A percentile compares a stretch with the other conserved stretches of the same genome.
Evolutionary conservation across 2,797 vertebrate species (phyloP).

Genomic region (Anabacerthia variegaticeps): DNA sequence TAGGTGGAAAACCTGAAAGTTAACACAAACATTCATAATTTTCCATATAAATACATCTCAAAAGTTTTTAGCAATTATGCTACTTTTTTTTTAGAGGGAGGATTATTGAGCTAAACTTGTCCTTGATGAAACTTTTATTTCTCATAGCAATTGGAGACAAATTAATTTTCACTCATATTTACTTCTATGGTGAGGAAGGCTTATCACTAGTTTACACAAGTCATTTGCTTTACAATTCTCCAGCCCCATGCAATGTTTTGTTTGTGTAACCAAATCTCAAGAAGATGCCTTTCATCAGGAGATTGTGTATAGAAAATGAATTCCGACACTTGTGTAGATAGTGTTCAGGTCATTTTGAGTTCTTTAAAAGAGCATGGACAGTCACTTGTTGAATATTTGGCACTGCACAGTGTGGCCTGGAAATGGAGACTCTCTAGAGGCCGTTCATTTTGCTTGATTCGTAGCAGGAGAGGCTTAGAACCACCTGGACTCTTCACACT

Average conservation of each 20-base stretch:
- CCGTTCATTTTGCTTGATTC: background rate
- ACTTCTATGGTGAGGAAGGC: background rate
- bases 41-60: background rate
- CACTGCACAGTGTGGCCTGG: background rate
- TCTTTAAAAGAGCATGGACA: background rate
- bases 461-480: background rate
- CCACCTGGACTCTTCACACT: rapidly evolving
- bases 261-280: background rate
- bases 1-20: background rate
- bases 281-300: background rate
- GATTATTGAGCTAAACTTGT: background rate
- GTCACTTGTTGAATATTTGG: background rate
- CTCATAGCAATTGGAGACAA: background rate
- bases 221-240: background rate
- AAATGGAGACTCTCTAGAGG: background rate
- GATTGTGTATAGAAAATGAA: rapidly evolving
- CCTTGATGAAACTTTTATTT: background rate
- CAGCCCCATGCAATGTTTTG: background rate
- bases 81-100: background rate
- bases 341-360: background rate
- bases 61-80: background rate
- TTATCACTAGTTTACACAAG: background rate
- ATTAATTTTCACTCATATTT: background rate
- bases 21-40: background rate
- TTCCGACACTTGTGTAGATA: background rate